phyloP scores from a whole-genome alignment of 2,113 vertebrate genomes.

The Misgurnus mizolepis region DNA sequence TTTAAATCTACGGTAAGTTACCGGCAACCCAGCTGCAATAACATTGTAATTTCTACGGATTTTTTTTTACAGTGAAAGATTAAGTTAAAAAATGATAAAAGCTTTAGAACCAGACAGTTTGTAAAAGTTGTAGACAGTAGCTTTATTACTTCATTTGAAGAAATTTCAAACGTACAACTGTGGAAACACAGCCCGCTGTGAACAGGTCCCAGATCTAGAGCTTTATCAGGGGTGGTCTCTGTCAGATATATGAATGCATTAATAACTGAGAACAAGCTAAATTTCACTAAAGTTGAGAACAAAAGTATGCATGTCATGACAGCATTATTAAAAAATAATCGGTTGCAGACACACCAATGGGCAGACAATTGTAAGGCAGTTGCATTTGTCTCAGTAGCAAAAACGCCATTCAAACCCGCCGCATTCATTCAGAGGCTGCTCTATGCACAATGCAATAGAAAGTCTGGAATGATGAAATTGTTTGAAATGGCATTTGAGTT shows the following conservation, averaged over 20 bases:
- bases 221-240: not conserved
- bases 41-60: too few species aligned
- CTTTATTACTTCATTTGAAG: too few species aligned
- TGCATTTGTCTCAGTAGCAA: conserved; percentile 33
- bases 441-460: conserved; percentile 9
- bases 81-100: too few species aligned
- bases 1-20: too few species aligned
- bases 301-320: not conserved
- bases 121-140: too few species aligned
- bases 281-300: not conserved
- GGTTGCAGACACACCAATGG: not conserved
- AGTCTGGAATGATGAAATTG: conserved; percentile 71
- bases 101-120: too few species aligned
- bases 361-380: not conserved
- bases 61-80: too few species aligned
- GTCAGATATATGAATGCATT: not conserved
- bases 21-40: too few species aligned
- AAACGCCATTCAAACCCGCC: conserved; percentile 43
- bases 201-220: not conserved
- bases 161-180: not conserved
- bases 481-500: conserved; percentile 61
- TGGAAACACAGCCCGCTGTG: not conserved
- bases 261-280: not conserved
- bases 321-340: conserved; percentile 5
- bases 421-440: conserved; percentile 45